Evolutionary conservation across 2,888 invertebrate species (phyloP).

Genomic region (Chydorus sphaericus): DNA sequence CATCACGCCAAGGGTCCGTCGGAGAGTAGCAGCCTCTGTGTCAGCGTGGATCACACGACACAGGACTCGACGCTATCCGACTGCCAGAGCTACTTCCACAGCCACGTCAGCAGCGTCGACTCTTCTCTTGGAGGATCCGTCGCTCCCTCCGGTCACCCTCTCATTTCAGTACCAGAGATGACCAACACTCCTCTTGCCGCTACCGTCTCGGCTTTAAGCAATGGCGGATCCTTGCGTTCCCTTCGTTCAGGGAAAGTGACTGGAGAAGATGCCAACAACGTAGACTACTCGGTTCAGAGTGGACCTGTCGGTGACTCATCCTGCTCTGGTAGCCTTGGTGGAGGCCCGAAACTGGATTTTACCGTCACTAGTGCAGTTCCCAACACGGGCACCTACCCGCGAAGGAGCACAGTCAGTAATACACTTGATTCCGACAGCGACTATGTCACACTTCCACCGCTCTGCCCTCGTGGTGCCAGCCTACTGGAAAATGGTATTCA

Average conservation of each 20-base stretch:
- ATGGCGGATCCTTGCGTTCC: constrained; percentile 5
- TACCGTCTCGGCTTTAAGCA: constrained; percentile 12
- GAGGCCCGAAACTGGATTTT: constrained; percentile 31
- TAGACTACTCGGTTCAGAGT: constrained; percentile 12
- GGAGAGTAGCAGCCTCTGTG: constrained; percentile 14
- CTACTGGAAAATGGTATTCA: background rate
- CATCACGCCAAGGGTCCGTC: constrained; percentile 13
- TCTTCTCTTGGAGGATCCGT: constrained; percentile 13
- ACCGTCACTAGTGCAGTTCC: constrained; percentile 15
- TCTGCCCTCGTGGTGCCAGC: constrained; percentile 6
- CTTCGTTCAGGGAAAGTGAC: background rate
- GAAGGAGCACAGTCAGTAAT: constrained; percentile 46
- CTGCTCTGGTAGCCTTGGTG: constrained; percentile 25
- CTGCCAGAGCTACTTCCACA: constrained; percentile 16
- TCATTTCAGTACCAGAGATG: background rate
- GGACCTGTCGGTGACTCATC: background rate
- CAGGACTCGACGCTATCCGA: constrained; percentile 15
- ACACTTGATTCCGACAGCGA: constrained; percentile 79
- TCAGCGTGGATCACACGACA: constrained; percentile 15
- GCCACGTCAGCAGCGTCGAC: constrained; percentile 18
- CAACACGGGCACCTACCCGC: constrained; percentile 18
- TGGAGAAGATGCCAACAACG: background rate
- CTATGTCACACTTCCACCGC: constrained; percentile 55
- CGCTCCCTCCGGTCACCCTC: background rate
- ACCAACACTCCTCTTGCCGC: constrained; percentile 12